A percentile compares a stretch with the other conserved stretches of the same genome.
phyloP scores from a whole-genome alignment of 2,797 vertebrate species.

The Poecilia velifera region DNA sequence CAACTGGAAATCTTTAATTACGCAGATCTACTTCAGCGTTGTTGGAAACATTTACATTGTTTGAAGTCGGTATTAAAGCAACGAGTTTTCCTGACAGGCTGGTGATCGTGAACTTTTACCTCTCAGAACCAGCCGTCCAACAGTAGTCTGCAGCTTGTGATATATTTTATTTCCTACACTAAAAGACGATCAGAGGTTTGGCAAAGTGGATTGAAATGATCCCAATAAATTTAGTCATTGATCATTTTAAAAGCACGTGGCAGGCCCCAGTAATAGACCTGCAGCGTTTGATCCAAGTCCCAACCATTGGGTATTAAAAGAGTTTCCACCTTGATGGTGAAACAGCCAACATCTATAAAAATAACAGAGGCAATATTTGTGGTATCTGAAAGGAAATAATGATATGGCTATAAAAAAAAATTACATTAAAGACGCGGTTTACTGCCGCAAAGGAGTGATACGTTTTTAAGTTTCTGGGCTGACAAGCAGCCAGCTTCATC shows the following conservation, averaged over 20 bases:
- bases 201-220: constrained; percentile 51
- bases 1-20: neutral
- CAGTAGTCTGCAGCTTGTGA: constrained; percentile 29
- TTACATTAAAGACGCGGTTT: constrained; percentile 55
- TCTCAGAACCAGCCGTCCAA: neutral
- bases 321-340: constrained; percentile 52
- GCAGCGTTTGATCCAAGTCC: constrained; percentile 21
- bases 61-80: neutral
- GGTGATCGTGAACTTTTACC: neutral
- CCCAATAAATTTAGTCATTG: constrained; percentile 66
- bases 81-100: neutral
- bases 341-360: constrained; percentile 64
- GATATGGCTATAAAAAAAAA: constrained; percentile 45
- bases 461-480: constrained; percentile 23
- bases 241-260: constrained; percentile 50
- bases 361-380: constrained; percentile 51
- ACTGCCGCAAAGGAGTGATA: constrained; percentile 23
- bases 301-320: constrained; percentile 53
- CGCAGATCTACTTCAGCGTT: no score
- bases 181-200: constrained; percentile 54
- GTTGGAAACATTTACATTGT: neutral
- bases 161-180: constrained; percentile 38
- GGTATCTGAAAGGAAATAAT: constrained; percentile 32
- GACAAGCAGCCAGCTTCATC: constrained; percentile 49
- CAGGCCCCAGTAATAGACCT: constrained; percentile 46